Conservation (phyloP, 2,888 invertebrate genomes). For the Steinernema hermaphroditum region DNA sequence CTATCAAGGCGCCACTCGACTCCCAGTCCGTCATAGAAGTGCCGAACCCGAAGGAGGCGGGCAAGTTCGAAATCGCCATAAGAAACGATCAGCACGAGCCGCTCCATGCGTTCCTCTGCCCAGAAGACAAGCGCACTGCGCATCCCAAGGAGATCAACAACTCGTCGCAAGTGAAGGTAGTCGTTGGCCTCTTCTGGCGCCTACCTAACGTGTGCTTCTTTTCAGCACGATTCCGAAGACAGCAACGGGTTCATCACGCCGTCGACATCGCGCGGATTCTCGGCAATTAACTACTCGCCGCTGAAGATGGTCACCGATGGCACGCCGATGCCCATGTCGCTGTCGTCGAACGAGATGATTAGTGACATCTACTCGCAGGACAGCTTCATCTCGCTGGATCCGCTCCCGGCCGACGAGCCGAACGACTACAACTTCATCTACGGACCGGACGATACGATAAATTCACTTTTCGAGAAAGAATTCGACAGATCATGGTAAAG, state of each 20-base stretch:
- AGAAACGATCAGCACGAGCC: conserved; percentile 47
- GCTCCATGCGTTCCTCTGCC: conserved; percentile 47
- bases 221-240: conserved; percentile 6
- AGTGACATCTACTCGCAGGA: conserved; percentile 14
- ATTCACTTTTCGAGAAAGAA: conserved; percentile 32
- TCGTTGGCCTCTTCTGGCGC: too few species aligned
- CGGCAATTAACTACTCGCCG: conserved; percentile 32
- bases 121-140: conserved; percentile 28
- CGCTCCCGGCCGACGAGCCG: conserved; percentile 35
- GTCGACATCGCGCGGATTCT: conserved; percentile 32
- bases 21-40: conserved; percentile 42
- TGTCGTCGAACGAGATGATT: conserved; percentile 30
- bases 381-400: conserved; percentile 41
- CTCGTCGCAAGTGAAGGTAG: neutral
- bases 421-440: conserved; percentile 32
- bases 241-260: conserved; percentile 15
- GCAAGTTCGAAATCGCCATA: conserved; percentile 44
- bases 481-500: conserved; percentile 26
- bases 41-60: conserved; percentile 47
- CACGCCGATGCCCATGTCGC: conserved; percentile 36
- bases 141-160: conserved; percentile 24
- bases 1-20: conserved; percentile 50
- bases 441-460: conserved; percentile 31
- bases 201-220: too few species aligned
- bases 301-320: conserved; percentile 41